These are phyloP conservation scores for Pteruthius melanotis DNA, from an alignment of 2,113 vertebrate species.

Conservation along the genomic window DNA sequence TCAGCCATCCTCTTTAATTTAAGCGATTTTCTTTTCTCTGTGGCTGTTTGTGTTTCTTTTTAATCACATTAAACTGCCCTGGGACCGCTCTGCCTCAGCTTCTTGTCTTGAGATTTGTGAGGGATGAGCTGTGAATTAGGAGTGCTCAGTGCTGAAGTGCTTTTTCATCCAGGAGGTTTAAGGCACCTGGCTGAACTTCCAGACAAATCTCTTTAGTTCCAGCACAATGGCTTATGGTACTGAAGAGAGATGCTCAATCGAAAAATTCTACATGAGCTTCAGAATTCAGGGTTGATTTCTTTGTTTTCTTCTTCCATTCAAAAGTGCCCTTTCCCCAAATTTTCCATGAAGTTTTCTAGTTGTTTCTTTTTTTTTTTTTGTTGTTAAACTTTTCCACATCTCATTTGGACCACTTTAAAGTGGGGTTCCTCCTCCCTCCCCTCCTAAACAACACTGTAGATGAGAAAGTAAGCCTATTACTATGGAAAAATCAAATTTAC, in stretches of 20 bases:
- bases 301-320: background rate
- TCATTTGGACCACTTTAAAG: background rate
- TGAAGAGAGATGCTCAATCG: background rate
- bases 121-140: background rate
- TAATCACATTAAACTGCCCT: background rate
- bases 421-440: accelerated
- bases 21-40: background rate
- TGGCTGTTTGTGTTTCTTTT: background rate
- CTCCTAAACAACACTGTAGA: background rate
- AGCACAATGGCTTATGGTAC: background rate
- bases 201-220: background rate
- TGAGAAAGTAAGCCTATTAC: background rate
- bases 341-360: background rate
- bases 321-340: background rate
- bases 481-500: background rate
- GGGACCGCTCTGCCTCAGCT: background rate
- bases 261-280: background rate
- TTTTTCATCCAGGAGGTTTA: background rate
- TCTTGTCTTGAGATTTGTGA: background rate
- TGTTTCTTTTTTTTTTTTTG: background rate
- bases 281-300: background rate
- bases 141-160: background rate
- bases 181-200: background rate
- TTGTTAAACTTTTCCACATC: background rate
- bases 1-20: background rate